Evolutionary conservation across 2,113 vertebrate genomes (phyloP).

Genomic region (Theristicus caerulescens): DNA sequence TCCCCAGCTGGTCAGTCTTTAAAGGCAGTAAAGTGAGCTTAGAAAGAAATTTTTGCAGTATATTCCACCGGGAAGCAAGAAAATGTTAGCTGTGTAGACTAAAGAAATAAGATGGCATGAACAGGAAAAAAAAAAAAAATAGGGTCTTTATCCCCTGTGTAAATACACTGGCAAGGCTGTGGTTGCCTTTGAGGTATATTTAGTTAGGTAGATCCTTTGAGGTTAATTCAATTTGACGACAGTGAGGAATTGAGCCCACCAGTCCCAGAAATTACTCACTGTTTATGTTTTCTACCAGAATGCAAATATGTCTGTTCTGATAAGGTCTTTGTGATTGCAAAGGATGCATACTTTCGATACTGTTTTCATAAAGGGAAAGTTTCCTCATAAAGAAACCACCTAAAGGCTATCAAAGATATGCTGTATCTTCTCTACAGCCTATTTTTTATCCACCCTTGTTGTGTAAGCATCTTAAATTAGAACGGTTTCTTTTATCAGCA

Average conservation of each 20-base stretch:
- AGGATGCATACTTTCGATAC: not conserved
- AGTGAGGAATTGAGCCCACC: not conserved
- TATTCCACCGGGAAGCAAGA: not conserved
- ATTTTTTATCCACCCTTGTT: not conserved
- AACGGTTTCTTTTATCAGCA: slow-evolving; percentile 1
- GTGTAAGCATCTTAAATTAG: slow-evolving; percentile 46
- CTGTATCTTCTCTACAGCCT: not conserved
- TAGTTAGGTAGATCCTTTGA: not conserved
- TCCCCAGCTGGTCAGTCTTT: not conserved
- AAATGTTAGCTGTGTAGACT: not conserved
- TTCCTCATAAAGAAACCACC: not conserved
- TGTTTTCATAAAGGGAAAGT: not conserved
- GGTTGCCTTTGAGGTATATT: not conserved
- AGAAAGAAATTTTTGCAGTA: not conserved
- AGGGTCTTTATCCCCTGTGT: not conserved
- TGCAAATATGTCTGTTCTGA: not conserved
- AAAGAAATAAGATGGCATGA: not conserved
- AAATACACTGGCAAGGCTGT: not conserved
- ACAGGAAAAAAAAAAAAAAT: not conserved
- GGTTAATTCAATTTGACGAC: not conserved
- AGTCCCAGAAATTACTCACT: not conserved
- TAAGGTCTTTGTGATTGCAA: not conserved
- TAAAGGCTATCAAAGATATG: not conserved
- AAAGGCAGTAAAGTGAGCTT: not conserved
- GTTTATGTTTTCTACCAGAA: not conserved